phyloP scores from a whole-genome alignment of 2,888 invertebrate species.

The Shargacucullia verbasci region DNA sequence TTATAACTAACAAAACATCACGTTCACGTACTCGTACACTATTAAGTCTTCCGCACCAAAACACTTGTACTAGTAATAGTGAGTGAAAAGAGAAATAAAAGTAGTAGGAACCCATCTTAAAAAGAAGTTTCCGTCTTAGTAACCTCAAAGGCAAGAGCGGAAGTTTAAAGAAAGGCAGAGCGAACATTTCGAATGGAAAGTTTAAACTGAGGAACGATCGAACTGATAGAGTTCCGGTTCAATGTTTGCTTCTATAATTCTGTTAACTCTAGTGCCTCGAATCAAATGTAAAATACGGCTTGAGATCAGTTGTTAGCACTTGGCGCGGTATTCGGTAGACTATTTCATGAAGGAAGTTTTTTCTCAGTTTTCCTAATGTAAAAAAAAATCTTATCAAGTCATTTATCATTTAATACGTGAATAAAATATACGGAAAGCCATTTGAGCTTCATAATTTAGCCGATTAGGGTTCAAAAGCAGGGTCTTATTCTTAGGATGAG shows the following conservation, averaged over 20 bases:
- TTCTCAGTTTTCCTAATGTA: neutral
- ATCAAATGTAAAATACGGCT: constrained; percentile 48
- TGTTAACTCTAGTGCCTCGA: constrained; percentile 63
- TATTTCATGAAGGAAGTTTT: constrained; percentile 10
- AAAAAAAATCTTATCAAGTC: no score
- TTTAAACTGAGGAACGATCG: constrained; percentile 72
- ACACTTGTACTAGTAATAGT: constrained; percentile 52
- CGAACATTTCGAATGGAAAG: constrained; percentile 77
- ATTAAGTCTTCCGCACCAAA: constrained; percentile 31
- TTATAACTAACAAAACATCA: constrained; percentile 6
- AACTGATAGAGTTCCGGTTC: constrained; percentile 70
- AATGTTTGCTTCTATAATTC: constrained; percentile 70
- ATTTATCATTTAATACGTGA: no score
- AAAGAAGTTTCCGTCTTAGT: constrained; percentile 76
- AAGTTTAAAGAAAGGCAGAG: constrained; percentile 80
- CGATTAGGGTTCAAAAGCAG: no score
- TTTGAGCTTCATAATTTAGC: no score
- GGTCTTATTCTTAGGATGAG: no score
- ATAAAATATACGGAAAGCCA: no score
- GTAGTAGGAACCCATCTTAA: constrained; percentile 66
- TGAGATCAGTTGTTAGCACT: constrained; percentile 48
- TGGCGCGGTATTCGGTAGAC: constrained; percentile 25
- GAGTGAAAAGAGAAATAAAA: constrained; percentile 67
- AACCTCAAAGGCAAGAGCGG: constrained; percentile 79
- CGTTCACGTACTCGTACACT: constrained; percentile 12